Conservation (phyloP, 1,140 invertebrate species). For the Chionoecetes opilio region DNA sequence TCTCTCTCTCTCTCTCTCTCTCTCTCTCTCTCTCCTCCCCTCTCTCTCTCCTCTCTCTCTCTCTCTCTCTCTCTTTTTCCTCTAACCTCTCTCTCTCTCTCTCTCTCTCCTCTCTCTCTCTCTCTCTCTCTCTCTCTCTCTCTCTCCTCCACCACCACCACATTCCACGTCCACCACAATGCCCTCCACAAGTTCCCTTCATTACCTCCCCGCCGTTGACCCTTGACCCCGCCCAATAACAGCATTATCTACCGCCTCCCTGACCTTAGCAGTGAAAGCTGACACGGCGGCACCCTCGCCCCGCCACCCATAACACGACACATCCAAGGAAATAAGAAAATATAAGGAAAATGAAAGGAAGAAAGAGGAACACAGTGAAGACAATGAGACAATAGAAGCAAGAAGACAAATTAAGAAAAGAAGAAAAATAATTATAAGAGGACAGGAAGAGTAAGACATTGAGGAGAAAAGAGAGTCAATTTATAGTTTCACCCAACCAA, state of each 20-base stretch:
- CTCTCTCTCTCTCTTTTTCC: not conserved
- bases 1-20: not conserved
- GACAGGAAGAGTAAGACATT: no score
- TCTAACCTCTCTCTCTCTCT: no score
- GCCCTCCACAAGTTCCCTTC: not conserved
- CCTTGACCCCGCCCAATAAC: constrained; percentile 2
- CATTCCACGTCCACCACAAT: not conserved
- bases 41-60: not conserved
- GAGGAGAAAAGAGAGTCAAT: no score
- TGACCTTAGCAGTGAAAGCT: constrained; percentile 28
- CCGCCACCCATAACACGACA: not conserved
- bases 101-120: not conserved
- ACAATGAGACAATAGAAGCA: no score
- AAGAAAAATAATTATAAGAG: no score
- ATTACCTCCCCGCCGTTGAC: not conserved
- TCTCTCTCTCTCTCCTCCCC: not conserved
- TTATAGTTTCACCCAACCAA: no score
- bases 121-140: not conserved
- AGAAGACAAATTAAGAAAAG: no score
- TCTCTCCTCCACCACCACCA: not conserved
- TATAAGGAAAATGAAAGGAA: no score
- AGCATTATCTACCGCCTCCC: not conserved
- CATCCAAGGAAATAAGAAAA: not conserved
- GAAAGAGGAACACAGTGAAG: no score
- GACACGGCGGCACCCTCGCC: not conserved